Evolutionary conservation across 2,888 invertebrate genomes (phyloP), one percentile per base, ranked within the genome.

Genomic region (Drosophila lacicola): DNA sequence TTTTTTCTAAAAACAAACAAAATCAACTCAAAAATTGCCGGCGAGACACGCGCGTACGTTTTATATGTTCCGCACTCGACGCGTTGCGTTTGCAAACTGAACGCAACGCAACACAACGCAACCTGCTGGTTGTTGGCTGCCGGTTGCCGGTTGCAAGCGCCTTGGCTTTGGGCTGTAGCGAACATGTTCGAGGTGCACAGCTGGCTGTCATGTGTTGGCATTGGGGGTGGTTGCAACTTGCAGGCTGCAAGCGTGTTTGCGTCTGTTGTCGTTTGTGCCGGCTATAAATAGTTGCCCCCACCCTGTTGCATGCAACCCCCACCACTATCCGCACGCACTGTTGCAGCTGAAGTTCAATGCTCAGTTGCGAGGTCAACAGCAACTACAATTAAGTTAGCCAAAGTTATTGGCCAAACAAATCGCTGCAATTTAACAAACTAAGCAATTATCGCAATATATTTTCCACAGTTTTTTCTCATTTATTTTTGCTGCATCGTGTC

Each of bases 351-450:
- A 83, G 82, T 83, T 83, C 84, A 88, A 78, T 75, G 82, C 78
- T 74, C 83, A 79, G 64, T 17, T 47, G 42, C n/a, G 64, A 65
- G 70, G 67, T 68, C 78, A 76, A 61, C 51, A 53, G 66, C 50
- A 70, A 66, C 33, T 54, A 54, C 82, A 82, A 88, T 86, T 82
- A 71, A 71, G 71, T 62, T 70, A 66, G 72, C 63, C 70, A 62
- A 88, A 83, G 72, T 73, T 80, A 87, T 88, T 74, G 71, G 53
- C 62, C 42, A 61, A 42, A 67, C 81, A 87, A 84, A 84, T 89
- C 74, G 73, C 42, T 54, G 56, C 70, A 76, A 88, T 88, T 86
- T 65, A 83, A 64, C 81, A 80, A 77, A 70, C 71, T 68, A 75
- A 75, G 77, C 79, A 87, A 88, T 89, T 85, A 79, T 77, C 25